Evolutionary conservation across 2,113 vertebrate genomes (phyloP), one percentile per base, ranked within the genome.

Genomic region (Cephalopterus ornatus): DNA sequence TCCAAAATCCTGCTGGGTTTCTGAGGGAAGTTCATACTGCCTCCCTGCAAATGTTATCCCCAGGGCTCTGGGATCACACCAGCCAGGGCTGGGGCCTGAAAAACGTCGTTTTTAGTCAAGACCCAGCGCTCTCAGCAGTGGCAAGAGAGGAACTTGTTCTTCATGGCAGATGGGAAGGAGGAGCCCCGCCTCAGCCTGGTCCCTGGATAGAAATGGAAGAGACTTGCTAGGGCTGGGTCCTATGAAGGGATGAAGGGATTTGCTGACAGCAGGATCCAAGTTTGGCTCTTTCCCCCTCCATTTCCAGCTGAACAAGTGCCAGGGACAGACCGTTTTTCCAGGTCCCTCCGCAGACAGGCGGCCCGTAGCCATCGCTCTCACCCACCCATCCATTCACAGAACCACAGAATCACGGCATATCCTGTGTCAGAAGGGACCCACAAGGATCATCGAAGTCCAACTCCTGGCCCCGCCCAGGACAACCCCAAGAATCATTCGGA

Each of bases 251-350:
- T 1, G 14, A 56, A 42, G 27, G 8, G n/a, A 9, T 50, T 19
- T 76, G 18, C 5, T 3, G 41, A 14, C 17, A 4, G 6, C 27
- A 8, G 6, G 11, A 35, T 50, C 33, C 2, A 17, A 10, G 21
- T 37, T 33, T 22, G 52, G 46, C 22, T 35, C 32, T 21, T 71
- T 41, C 11, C 5, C 9, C 35, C 26, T 77, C 11, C 6, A 3
- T 17, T 67, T 47, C 58, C 49, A 33, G 4, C 1, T 0, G 8
- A 2, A 2, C 18, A 8, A 12, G 14, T 0, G 3, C 5, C 15
- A 17, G 27, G 44, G 17, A 22, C 39, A 21, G 50, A 3, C 2
- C 4, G 0, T 4, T 21, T 22, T 8, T 3, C 37, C 8, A 15
- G 5, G 39, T 23, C 28, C 20, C 26, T 77, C 26, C 8, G 11